Evolutionary conservation across 2,113 vertebrate species (phyloP).

Genomic region (Megaptera novaeangliae): DNA sequence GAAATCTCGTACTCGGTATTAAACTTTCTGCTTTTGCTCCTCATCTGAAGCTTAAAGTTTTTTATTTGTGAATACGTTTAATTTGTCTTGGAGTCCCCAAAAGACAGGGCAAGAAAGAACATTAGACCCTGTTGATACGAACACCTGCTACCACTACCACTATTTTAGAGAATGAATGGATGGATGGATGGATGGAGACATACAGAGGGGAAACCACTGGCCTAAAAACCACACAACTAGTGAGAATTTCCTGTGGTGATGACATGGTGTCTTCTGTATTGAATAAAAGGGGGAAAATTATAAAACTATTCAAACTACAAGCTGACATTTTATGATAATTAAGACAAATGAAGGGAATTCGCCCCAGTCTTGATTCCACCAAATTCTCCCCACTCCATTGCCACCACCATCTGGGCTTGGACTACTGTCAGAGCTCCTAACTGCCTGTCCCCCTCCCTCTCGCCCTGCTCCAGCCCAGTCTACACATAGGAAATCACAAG

Average conservation of each 20-base stretch:
- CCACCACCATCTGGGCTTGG: background rate
- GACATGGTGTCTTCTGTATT: background rate
- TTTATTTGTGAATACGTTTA: background rate
- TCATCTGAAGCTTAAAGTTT: background rate
- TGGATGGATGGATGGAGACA: background rate
- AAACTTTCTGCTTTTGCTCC: background rate
- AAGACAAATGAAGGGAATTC: background rate
- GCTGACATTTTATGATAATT: background rate
- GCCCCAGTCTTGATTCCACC: background rate
- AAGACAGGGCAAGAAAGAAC: background rate
- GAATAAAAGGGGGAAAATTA: background rate
- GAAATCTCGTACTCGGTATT: background rate
- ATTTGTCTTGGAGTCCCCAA: background rate
- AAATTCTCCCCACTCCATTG: background rate
- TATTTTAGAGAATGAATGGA: background rate
- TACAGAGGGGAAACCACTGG: background rate
- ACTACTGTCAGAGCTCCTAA: background rate
- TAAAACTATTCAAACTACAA: background rate
- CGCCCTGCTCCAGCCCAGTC: background rate
- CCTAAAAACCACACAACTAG: background rate
- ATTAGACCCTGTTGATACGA: background rate
- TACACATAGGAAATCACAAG: background rate
- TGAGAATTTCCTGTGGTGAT: background rate
- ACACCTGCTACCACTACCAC: background rate
- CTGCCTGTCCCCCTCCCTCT: too few species aligned